Evolutionary conservation across 2,888 invertebrate species (phyloP).

Genomic region (Erebia ligea): DNA sequence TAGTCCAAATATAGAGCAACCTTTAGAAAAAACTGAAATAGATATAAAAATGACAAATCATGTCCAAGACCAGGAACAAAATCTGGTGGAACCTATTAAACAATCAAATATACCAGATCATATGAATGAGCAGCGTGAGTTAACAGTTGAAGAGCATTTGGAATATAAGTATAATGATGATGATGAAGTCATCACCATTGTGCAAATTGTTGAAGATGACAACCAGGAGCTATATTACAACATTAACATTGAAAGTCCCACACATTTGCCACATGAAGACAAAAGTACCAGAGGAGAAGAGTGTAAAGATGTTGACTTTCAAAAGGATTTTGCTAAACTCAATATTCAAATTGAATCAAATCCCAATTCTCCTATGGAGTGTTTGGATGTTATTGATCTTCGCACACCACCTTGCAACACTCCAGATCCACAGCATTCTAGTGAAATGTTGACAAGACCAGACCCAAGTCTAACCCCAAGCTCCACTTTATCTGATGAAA

Average conservation of each 20-base stretch:
- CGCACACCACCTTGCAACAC: constrained; percentile 57
- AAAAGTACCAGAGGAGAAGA: constrained; percentile 44
- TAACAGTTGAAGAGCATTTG: constrained; percentile 60
- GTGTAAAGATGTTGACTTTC: constrained; percentile 60
- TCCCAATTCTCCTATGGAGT: constrained; percentile 57
- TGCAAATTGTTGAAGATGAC: constrained; percentile 80
- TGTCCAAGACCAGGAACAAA: constrained; percentile 19
- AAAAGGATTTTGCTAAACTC: constrained; percentile 70
- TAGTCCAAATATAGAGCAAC: constrained; percentile 16
- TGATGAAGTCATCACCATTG: constrained; percentile 78
- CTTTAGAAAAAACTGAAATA: constrained; percentile 9
- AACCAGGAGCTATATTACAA: constrained; percentile 70
- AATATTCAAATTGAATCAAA: constrained; percentile 55
- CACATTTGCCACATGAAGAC: constrained; percentile 44
- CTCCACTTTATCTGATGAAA: constrained; percentile 75
- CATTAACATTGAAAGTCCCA: constrained; percentile 69
- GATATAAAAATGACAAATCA: constrained; percentile 12
- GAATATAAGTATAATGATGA: constrained; percentile 72
- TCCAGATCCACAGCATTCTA: constrained; percentile 59
- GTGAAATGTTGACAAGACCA: constrained; percentile 60
- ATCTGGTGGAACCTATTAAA: constrained; percentile 18
- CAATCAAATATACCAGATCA: constrained; percentile 31
- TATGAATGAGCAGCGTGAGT: constrained; percentile 48
- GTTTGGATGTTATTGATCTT: constrained; percentile 53
- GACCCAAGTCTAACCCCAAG: constrained; percentile 76